Percentiles rank a stretch among this genome's conserved stretches.
Evolutionary conservation across 2,888 invertebrate species (phyloP).

Genomic region (Charanyca ferruginea): DNA sequence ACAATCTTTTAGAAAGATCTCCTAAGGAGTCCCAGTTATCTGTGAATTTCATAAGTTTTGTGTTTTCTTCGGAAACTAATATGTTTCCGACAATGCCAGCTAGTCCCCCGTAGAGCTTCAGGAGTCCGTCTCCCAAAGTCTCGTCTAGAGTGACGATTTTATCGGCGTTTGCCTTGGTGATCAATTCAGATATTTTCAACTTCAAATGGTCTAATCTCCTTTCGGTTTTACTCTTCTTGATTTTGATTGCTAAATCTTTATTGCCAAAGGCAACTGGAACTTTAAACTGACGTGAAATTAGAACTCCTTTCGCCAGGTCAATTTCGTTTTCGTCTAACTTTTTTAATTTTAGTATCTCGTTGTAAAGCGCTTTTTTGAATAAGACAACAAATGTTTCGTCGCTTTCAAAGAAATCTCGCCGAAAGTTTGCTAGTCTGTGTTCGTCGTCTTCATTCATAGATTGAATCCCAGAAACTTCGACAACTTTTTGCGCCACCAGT

Average conservation of each 20-base stretch:
- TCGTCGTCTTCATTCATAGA: conserved; percentile 18
- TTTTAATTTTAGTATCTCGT: conserved; percentile 16
- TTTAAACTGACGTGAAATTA: conserved; percentile 39
- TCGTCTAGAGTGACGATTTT: conserved; percentile 37
- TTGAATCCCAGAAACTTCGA: conserved; percentile 36
- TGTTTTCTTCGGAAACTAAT: conserved; percentile 24
- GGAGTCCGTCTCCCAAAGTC: conserved; percentile 17
- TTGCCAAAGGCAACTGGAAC: conserved; percentile 54
- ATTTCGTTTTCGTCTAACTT: not conserved
- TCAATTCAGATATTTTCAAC: conserved; percentile 20
- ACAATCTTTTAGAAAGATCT: conserved; percentile 31
- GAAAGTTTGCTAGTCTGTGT: conserved; percentile 41
- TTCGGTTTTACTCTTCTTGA: conserved; percentile 28
- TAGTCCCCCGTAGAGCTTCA: conserved; percentile 30
- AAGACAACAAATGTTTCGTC: conserved; percentile 16
- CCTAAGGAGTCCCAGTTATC: conserved; percentile 9
- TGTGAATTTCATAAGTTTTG: conserved; percentile 35
- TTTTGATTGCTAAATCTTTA: conserved; percentile 38
- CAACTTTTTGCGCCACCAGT: conserved; percentile 29
- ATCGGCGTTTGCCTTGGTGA: conserved; percentile 6
- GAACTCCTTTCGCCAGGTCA: conserved; percentile 12
- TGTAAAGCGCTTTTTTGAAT: conserved; percentile 31
- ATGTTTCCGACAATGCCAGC: conserved; percentile 48
- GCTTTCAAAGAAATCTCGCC: conserved; percentile 35
- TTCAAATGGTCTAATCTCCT: conserved; percentile 34